Evolutionary conservation across 2,797 vertebrate genomes (phyloP).

Genomic region (Mallotus villosus): DNA sequence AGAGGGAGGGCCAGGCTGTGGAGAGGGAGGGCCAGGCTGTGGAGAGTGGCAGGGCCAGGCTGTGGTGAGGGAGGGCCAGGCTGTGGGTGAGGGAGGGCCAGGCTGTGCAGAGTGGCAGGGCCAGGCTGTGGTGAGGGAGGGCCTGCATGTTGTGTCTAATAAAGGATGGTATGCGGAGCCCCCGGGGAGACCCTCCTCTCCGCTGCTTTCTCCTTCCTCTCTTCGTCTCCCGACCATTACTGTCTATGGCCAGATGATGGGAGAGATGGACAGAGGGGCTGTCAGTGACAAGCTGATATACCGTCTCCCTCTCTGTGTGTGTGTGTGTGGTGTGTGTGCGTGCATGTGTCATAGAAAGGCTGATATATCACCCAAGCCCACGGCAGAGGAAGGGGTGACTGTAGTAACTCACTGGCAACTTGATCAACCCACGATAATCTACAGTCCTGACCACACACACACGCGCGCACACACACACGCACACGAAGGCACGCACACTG

Average conservation of each 20-base stretch:
- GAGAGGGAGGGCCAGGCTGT: slow-evolving; percentile 61
- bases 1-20: slow-evolving; percentile 64
- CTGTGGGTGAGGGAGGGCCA: slow-evolving; percentile 63
- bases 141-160: slow-evolving; percentile 84
- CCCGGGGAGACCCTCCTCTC: slow-evolving; percentile 97
- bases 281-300: slow-evolving; percentile 93
- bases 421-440: slow-evolving; percentile 80
- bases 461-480: slow-evolving; percentile 17
- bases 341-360: slow-evolving; percentile 67
- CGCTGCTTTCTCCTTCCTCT: slow-evolving; percentile 61
- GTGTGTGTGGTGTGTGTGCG: slow-evolving; percentile 60
- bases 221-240: slow-evolving; percentile 83
- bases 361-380: slow-evolving; percentile 69
- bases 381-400: slow-evolving; percentile 81
- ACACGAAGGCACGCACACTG: slow-evolving; percentile 29
- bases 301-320: slow-evolving; percentile 35
- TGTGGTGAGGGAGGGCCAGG: slow-evolving; percentile 64
- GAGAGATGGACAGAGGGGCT: slow-evolving; percentile 86
- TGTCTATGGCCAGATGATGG: slow-evolving; percentile 98
- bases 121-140: slow-evolving; percentile 66
- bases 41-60: no score
- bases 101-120: slow-evolving; percentile 80
- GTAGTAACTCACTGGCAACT: slow-evolving; percentile 88
- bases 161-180: slow-evolving; percentile 97
- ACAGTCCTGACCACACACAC: slow-evolving; percentile 57